phyloP scores from a whole-genome alignment of 2,888 invertebrate species.

The Trichacis sp. region DNA sequence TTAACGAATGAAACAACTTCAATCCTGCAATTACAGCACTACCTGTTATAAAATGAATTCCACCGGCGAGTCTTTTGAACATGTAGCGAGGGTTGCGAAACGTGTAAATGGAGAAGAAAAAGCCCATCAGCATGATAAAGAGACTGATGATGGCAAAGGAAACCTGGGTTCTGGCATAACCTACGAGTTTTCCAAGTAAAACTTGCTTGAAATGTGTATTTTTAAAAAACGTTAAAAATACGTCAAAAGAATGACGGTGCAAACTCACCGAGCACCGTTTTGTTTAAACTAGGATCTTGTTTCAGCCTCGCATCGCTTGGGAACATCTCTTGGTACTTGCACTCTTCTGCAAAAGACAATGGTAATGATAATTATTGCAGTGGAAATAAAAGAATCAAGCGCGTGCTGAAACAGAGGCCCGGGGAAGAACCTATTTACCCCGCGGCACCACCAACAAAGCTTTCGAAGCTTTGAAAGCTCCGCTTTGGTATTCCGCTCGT shows the following conservation, averaged over 20 bases:
- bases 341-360: slow-evolving; percentile 69
- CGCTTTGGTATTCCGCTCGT: too few relatives aligned
- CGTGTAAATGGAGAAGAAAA: slow-evolving; percentile 85
- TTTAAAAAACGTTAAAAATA: too few relatives aligned
- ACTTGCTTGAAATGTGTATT: too few relatives aligned
- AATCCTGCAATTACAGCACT: too few relatives aligned
- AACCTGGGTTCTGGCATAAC: slow-evolving; percentile 85
- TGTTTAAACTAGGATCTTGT: slow-evolving; percentile 71
- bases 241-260: background rate
- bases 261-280: slow-evolving; percentile 72
- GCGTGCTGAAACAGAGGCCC: too few relatives aligned
- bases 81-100: slow-evolving; percentile 88
- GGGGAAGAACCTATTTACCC: too few relatives aligned
- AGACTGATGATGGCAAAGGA: slow-evolving; percentile 87
- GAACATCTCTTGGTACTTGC: slow-evolving; percentile 76
- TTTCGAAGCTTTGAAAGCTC: too few relatives aligned
- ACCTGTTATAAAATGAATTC: slow-evolving; percentile 87
- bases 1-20: too few relatives aligned
- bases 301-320: slow-evolving; percentile 71
- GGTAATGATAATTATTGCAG: too few relatives aligned
- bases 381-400: too few relatives aligned
- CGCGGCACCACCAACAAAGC: too few relatives aligned
- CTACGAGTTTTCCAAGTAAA: too few relatives aligned
- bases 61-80: slow-evolving; percentile 88
- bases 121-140: slow-evolving; percentile 84